Evolutionary conservation across 2,797 vertebrate genomes (phyloP), one percentile per base, ranked within the genome.

Genomic region (Poeciliopsis paucimaculata): DNA sequence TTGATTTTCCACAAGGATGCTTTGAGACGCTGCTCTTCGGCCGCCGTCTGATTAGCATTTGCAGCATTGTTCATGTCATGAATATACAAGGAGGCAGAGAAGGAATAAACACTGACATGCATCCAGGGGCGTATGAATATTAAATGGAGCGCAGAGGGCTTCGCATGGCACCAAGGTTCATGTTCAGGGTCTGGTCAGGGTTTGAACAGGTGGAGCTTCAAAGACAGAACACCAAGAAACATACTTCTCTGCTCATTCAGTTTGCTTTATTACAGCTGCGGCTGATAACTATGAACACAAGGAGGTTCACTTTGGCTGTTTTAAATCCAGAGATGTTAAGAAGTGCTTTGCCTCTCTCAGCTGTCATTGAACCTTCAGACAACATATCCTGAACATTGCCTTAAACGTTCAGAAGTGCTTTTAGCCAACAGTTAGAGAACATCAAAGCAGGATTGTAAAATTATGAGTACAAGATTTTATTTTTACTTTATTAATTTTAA

Each of bases 41-140:
- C 86, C 82, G 79, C 81, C 84, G 72, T 82, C 87, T 84, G 90
- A 93, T 91, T 93, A 90, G 82, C 87, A 91, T 91, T 87, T 66
- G 76, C 34, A 23, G 87, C 89, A 92, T 93, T 91, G 93, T 94
- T 91, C 89, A 91, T 88, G 83, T 90, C 89, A 91, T 92, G 85
- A 90, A 93, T 93, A 89, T 89, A 92, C 86, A 90, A 90, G 55
- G 77, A 82, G 89, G 82, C 81, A 16, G 78, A 74, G 84, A 92
- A 90, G 90, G 91, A 93, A 93, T 90, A 92, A 91, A 93, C 86
- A 90, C 90, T 87, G 87, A 92, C 89, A 86, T 81, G 88, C 86
- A 84, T 88, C 84, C 89, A 89, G 85, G 47, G 87, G 81, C 77
- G 81, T 85, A 93, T 91, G 83, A 90, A 93, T 94, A 92, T 89